Evolutionary conservation across 2,888 invertebrate species (phyloP), one percentile per base, ranked within the genome.

Genomic region (Spodoptera littoralis): DNA sequence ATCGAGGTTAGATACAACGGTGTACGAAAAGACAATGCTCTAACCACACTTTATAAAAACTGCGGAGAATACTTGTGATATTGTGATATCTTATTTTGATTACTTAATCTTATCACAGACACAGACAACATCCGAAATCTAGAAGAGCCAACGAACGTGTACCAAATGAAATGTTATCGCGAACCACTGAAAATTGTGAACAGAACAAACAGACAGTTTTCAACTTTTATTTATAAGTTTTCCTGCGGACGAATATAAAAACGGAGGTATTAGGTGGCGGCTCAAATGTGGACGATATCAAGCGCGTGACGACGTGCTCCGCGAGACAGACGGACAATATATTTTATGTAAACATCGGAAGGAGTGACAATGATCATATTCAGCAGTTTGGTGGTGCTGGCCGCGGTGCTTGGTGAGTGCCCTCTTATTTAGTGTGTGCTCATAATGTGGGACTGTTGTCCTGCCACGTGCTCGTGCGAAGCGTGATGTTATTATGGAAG

Each of bases 221-320:
- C 18, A 72, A 48, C 2, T 13, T 56, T 54, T 57, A 27, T 48
- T 43, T 43, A 60, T 46, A 36, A 42, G 13, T 56, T 59, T 74
- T 64, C 45, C 53, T 60, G 18, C 66, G 30, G 59, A 59, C 72
- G 55, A 74, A 63, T 77, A 77, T 81, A 69, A 47, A 63, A 56
- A 53, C 46, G 58, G 65, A 64, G 60, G 45, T 80, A 69, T 71
- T 66, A 72, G 61, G 54, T 55, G 46, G 55, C 41, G 66, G 65
- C 30, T 62, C 66, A 65, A 62, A 70, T 63, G 71, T 64, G 50
- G 22, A 50, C 57, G 64, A 57, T 41, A 55, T 52, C 48, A 18
- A 54, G 57, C 50, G 76, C 47, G 64, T 8, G n/a, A 36, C 56
- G 76, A 75, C 71, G 71, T 70, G 76, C 51, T 50, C 48, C 24